phyloP scores from a whole-genome alignment of 1,140 invertebrate species.

The Copidosoma floridanum region DNA sequence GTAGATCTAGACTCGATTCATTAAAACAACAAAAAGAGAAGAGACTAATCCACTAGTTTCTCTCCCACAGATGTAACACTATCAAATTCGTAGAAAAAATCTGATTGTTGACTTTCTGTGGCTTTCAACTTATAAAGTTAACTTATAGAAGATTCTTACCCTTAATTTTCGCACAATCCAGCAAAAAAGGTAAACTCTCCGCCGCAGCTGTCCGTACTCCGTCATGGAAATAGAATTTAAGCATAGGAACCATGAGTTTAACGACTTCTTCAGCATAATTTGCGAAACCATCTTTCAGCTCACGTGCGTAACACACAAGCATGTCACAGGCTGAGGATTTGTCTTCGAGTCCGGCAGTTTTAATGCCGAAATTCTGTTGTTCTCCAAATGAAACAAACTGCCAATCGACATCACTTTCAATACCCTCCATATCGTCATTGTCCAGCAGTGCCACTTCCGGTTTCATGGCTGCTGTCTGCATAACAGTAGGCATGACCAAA shows the following conservation, averaged over 20 bases:
- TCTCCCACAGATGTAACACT: slow-evolving; percentile 50
- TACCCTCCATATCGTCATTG: slow-evolving; percentile 83
- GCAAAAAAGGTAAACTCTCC: slow-evolving; percentile 89
- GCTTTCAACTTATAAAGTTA: not conserved
- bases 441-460: slow-evolving; percentile 96
- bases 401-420: slow-evolving; percentile 94
- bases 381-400: slow-evolving; percentile 96
- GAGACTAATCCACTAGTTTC: slow-evolving; percentile 30
- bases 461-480: slow-evolving; percentile 93
- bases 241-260: slow-evolving; percentile 91
- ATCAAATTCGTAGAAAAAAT: slow-evolving; percentile 32
- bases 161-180: slow-evolving; percentile 89
- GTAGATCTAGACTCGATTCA: slow-evolving; percentile 25
- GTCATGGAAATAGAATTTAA: slow-evolving; percentile 99
- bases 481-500: slow-evolving; percentile 94
- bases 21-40: slow-evolving; percentile 41
- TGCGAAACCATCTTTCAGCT: slow-evolving; percentile 94
- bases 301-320: slow-evolving; percentile 97
- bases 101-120: slow-evolving; percentile 2
- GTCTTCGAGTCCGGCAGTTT: slow-evolving; percentile 92
- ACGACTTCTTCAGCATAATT: slow-evolving; percentile 94
- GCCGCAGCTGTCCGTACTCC: slow-evolving; percentile 89
- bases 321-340: slow-evolving; percentile 99
- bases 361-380: slow-evolving; percentile 90
- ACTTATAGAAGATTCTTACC: no score